phyloP scores from a whole-genome alignment of 1,140 invertebrate genomes.

The Drosophila setifemur region DNA sequence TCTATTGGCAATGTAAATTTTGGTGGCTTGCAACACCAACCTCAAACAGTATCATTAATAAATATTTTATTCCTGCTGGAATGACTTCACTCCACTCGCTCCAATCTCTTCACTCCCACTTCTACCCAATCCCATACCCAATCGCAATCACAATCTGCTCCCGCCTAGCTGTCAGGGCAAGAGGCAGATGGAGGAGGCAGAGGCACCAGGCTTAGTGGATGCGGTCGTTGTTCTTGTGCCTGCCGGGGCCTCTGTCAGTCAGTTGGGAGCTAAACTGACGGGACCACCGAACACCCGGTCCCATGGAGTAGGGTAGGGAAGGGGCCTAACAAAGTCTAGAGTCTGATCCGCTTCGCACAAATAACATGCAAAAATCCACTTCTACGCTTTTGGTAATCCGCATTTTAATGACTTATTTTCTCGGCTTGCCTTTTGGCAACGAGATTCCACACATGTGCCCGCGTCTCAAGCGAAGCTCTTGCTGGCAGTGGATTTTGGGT shows the following conservation, averaged over 20 bases:
- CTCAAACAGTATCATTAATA: conserved; percentile 73
- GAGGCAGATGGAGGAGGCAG: conserved; percentile 2
- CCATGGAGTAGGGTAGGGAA: too few species aligned
- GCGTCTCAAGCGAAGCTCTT: not conserved
- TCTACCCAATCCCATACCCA: not conserved
- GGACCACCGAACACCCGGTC: conserved; percentile 21
- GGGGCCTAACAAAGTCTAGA: conserved; percentile 46
- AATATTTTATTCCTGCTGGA: conserved; percentile 51
- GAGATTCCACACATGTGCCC: conserved; percentile 47
- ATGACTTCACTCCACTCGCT: conserved; percentile 13
- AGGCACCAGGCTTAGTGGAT: conserved; percentile 53
- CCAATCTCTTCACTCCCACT: conserved; percentile 19
- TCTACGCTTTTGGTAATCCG: conserved; percentile 76
- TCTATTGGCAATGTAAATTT: conserved; percentile 61
- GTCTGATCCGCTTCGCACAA: conserved; percentile 59
- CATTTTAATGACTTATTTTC: conserved; percentile 80
- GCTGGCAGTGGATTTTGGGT: conserved; percentile 19
- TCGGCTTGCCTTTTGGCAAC: conserved; percentile 67
- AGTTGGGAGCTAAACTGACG: conserved; percentile 38
- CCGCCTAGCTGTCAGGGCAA: conserved; percentile 18
- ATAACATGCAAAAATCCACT: conserved; percentile 76
- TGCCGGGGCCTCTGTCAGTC: conserved; percentile 53
- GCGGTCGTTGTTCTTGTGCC: conserved; percentile 23
- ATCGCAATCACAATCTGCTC: not conserved
- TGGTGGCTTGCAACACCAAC: conserved; percentile 54